Conservation (phyloP, 2,888 invertebrate species). For the Latheticus oryzae region DNA sequence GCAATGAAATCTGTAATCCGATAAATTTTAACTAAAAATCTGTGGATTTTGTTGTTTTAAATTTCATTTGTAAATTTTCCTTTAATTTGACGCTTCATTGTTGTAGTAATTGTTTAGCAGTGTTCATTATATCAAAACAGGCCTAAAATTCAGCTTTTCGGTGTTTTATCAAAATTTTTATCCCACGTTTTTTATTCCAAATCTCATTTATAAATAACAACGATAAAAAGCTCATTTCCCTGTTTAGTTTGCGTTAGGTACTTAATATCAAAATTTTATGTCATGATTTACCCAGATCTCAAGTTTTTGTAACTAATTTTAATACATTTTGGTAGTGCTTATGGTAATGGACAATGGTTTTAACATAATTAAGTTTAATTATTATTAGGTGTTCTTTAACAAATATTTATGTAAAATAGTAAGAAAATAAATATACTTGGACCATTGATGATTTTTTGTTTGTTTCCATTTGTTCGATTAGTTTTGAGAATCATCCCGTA, state of each 20-base stretch:
- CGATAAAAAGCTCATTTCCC: constrained; percentile 39
- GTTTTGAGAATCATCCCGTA: too few relatives aligned
- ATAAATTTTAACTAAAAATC: constrained; percentile 7
- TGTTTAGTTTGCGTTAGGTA: constrained; percentile 56
- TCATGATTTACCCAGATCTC: constrained; percentile 58
- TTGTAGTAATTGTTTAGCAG: constrained; percentile 48
- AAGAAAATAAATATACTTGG: constrained; percentile 53
- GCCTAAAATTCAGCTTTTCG: constrained; percentile 50
- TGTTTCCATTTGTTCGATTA: too few relatives aligned
- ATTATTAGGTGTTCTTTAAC: constrained; percentile 61
- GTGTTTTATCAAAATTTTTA: constrained; percentile 40
- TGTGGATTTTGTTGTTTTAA: constrained; percentile 39
- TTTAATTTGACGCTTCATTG: constrained; percentile 44
- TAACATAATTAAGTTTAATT: constrained; percentile 55
- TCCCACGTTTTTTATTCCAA: constrained; percentile 22
- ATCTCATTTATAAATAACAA: constrained; percentile 38
- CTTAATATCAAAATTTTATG: constrained; percentile 55
- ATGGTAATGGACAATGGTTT: constrained; percentile 65
- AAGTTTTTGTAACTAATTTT: constrained; percentile 57
- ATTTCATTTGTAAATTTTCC: constrained; percentile 34
- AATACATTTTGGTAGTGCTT: constrained; percentile 61
- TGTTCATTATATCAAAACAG: constrained; percentile 42
- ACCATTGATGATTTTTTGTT: constrained; percentile 43
- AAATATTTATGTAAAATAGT: constrained; percentile 63
- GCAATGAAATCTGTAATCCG: constrained; percentile 40